Evolutionary conservation across 2,888 invertebrate species (phyloP).

Genomic region (Nomada lathburiana): DNA sequence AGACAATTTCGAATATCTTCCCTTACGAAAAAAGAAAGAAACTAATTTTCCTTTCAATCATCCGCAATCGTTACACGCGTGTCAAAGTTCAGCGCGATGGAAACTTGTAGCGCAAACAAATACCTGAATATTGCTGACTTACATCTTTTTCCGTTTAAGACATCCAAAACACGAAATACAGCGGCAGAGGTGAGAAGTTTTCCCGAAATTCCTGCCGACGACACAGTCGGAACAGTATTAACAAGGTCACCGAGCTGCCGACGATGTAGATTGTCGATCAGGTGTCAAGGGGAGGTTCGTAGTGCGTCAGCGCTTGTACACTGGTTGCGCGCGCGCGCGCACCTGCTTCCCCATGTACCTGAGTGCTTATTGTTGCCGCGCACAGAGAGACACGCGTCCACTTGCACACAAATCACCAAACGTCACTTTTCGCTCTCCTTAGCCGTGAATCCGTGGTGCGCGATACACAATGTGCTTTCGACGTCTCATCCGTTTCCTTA

Average conservation of each 20-base stretch:
- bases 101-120: background rate
- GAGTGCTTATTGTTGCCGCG: background rate
- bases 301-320: conserved; percentile 60
- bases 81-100: too few relatives aligned
- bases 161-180: conserved; percentile 76
- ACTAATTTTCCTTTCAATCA: too few relatives aligned
- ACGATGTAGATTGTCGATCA: conserved; percentile 46
- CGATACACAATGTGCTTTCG: conserved; percentile 43
- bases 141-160: conserved; percentile 78
- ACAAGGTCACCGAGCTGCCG: conserved; percentile 58
- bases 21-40: too few relatives aligned
- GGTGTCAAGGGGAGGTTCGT: conserved; percentile 48
- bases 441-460: conserved; percentile 37
- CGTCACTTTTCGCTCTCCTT: conserved; percentile 13
- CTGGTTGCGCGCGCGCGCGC: conserved; percentile 35
- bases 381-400: conserved; percentile 15
- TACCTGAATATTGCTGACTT: conserved; percentile 58
- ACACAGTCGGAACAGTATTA: conserved; percentile 27
- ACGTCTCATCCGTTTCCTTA: conserved; percentile 72
- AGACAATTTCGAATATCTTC: too few relatives aligned
- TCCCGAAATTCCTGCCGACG: conserved; percentile 47
- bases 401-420: conserved; percentile 22
- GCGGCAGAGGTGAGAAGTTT: conserved; percentile 39
- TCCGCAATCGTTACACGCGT: too few relatives aligned
- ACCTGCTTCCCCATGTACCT: conserved; percentile 21